phyloP scores from a whole-genome alignment of 2,113 vertebrate species.

The Rhipidura dahli region DNA sequence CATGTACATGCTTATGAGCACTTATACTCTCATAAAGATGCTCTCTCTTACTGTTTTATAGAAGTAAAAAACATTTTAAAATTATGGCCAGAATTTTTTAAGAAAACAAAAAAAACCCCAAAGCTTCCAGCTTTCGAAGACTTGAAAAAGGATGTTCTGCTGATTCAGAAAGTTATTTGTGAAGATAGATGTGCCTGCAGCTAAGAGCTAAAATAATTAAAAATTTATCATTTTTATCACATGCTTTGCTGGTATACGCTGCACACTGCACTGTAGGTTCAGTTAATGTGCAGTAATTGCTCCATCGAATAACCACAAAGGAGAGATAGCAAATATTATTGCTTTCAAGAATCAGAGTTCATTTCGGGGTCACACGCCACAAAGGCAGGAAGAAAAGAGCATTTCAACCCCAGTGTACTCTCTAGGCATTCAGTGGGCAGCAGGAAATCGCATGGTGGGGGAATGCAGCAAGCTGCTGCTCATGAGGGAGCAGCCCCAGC shows the following conservation, averaged over 20 bases:
- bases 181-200: neutral
- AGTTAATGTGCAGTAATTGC: slow-evolving; percentile 3
- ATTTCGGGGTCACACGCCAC: neutral
- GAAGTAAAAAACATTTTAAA: neutral
- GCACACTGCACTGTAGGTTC: neutral
- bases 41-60: neutral
- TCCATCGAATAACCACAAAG: slow-evolving; percentile 14
- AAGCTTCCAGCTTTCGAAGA: neutral
- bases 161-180: slow-evolving; percentile 25
- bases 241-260: neutral
- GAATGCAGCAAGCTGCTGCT: neutral
- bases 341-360: slow-evolving; percentile 6
- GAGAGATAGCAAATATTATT: neutral
- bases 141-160: neutral
- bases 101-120: neutral
- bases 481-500: neutral
- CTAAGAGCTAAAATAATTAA: slow-evolving; percentile 14
- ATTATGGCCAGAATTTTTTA: neutral
- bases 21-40: neutral
- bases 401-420: neutral
- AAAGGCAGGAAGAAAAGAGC: neutral
- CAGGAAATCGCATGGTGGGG: neutral
- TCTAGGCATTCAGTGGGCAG: neutral
- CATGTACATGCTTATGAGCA: neutral
- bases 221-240: slow-evolving; percentile 20